Evolutionary conservation across 2,888 invertebrate genomes (phyloP), one percentile per base, ranked within the genome.

Genomic region (Rotaria macrura): DNA sequence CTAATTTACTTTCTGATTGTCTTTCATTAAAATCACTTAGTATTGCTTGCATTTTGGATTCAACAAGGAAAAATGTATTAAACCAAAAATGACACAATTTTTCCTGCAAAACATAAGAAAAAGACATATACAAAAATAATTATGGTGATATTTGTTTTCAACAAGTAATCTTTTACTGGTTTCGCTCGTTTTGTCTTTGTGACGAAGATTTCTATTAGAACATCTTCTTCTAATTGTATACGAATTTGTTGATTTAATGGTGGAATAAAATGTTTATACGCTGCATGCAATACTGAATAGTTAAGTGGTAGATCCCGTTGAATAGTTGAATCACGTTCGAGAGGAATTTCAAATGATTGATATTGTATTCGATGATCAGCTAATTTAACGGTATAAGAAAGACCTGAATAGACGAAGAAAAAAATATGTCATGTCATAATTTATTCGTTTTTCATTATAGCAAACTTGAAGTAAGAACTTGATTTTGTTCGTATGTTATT

Each of bases 71-170:
- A n/a, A 79, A 79, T 9, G 79, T 79, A 79, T 79, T 79, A 25
- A 79, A 79, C 79, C 79, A 79, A 79, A 79, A 79, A 43, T 79
- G 79, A 79, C 79, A 79, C 43, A 79, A 79, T 79, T 79, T 79
- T 25, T 79, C 79, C 79, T 79, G 43, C 1, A n/a, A 43, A n/a
- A n/a, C n/a, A n/a, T n/a, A n/a, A n/a, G n/a, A n/a, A n/a, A n/a
- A n/a, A n/a, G n/a, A n/a, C n/a, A n/a, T n/a, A n/a, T n/a, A n/a
- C n/a, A n/a, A n/a, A n/a, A n/a, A n/a, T n/a, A n/a, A n/a, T n/a
- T n/a, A n/a, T n/a, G n/a, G n/a, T n/a, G n/a, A n/a, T n/a, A n/a
- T n/a, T n/a, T n/a, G n/a, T n/a, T n/a, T n/a, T n/a, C n/a, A n/a
- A n/a, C n/a, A n/a, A 65, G 14, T 14, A 65, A 34, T 14, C 6